These are phyloP conservation scores for Heliconius congener DNA, from an alignment of 1,140 invertebrate genomes.

Conservation along the genomic window DNA sequence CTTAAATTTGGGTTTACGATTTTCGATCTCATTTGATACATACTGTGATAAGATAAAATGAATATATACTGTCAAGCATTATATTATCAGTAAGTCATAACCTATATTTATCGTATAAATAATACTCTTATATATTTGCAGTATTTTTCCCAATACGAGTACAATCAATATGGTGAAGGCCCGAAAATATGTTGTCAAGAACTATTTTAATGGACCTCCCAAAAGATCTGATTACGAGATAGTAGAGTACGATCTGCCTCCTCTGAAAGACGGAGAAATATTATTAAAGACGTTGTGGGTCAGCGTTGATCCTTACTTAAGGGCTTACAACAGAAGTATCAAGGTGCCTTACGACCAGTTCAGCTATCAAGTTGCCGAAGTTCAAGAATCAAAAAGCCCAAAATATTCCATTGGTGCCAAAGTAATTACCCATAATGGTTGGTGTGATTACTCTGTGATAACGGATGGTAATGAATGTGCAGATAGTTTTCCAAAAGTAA, in stretches of 20 bases:
- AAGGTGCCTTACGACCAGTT: conserved; percentile 68
- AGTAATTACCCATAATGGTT: conserved; percentile 82
- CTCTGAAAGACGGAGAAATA: conserved; percentile 68
- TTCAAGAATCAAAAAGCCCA: conserved; percentile 54
- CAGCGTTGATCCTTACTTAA: conserved; percentile 82
- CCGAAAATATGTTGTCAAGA: conserved; percentile 69
- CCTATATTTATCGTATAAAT: background rate
- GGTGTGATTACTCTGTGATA: conserved; percentile 80
- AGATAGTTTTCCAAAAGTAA: background rate
- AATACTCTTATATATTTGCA: background rate
- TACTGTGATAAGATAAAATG: background rate
- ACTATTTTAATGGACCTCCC: conserved; percentile 67
- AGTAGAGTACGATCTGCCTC: conserved; percentile 70
- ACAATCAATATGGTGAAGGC: conserved; percentile 60
- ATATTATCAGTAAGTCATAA: background rate
- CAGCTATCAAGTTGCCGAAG: conserved; percentile 67
- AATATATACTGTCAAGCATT: background rate
- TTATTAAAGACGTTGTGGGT: conserved; percentile 78
- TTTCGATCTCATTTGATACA: background rate
- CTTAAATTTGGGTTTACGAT: too few relatives aligned
- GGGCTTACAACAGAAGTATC: conserved; percentile 47
- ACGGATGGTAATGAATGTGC: conserved; percentile 30
- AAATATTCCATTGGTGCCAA: conserved; percentile 82
- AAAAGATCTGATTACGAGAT: conserved; percentile 72
- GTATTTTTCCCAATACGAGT: background rate